These are phyloP conservation scores for Arvicanthis niloticus DNA, from an alignment of 2,113 vertebrate genomes.

Conservation along the genomic window DNA sequence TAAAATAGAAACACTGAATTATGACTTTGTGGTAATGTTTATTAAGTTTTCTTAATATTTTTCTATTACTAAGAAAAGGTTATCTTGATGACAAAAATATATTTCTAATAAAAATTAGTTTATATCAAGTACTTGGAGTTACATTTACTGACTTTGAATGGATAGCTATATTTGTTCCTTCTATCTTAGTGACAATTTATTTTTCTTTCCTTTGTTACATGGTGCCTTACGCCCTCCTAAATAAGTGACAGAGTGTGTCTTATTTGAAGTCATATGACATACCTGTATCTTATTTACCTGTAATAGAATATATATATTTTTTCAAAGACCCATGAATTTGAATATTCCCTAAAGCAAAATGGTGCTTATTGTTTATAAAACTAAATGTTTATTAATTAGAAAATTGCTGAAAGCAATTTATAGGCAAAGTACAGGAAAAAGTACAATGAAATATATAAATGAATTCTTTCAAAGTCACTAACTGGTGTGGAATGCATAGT, in stretches of 20 bases:
- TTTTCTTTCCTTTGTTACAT: background rate
- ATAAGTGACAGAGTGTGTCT: fast-evolving
- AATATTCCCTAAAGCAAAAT: background rate
- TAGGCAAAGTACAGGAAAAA: background rate
- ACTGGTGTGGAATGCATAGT: background rate
- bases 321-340: background rate
- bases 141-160: background rate
- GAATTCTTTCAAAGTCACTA: background rate
- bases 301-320: background rate
- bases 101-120: background rate
- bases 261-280: background rate
- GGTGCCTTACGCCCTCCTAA: background rate
- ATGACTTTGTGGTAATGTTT: background rate
- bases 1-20: background rate
- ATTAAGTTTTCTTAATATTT: background rate
- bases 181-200: background rate
- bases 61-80: background rate
- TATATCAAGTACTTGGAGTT: background rate
- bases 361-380: background rate
- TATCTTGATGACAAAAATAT: background rate
- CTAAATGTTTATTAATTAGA: background rate
- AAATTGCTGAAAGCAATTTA: background rate
- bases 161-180: background rate
- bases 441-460: background rate
- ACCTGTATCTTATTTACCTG: background rate